phyloP scores from a whole-genome alignment of 2,113 vertebrate genomes.

The Romanogobio albipinnatus region DNA sequence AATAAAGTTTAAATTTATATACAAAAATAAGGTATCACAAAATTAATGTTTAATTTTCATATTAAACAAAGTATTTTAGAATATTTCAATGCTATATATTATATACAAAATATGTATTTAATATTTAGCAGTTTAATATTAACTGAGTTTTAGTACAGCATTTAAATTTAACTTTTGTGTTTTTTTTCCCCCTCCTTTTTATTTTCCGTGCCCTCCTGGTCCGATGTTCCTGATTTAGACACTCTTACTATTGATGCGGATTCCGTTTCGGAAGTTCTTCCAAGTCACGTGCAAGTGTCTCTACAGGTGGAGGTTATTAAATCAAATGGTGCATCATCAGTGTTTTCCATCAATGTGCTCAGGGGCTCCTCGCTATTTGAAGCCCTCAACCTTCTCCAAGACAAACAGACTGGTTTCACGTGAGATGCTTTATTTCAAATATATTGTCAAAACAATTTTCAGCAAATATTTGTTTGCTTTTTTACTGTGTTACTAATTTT shows the following conservation, averaged over 20 bases:
- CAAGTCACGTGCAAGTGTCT: constrained; percentile 33
- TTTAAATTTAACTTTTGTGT: background rate
- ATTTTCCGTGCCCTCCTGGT: background rate
- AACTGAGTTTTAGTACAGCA: background rate
- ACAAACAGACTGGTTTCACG: constrained; percentile 73
- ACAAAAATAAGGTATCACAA: no score
- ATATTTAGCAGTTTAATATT: background rate
- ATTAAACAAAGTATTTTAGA: background rate
- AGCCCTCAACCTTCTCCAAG: constrained; percentile 70
- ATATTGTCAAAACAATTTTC: background rate
- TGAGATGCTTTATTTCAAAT: constrained; percentile 62
- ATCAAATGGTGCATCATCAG: background rate
- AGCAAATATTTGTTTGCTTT: background rate
- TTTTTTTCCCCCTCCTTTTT: background rate
- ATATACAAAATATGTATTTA: background rate
- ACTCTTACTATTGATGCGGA: constrained; percentile 65
- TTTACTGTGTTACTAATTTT: background rate
- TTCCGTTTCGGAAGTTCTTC: background rate
- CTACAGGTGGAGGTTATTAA: constrained; percentile 79
- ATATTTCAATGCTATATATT: background rate
- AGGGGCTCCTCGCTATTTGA: constrained; percentile 76
- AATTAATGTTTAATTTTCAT: no score
- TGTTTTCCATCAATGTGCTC: constrained; percentile 62
- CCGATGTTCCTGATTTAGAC: constrained; percentile 67
- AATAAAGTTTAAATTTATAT: no score